Evolutionary conservation across 2,113 vertebrate species (phyloP).

Genomic region (Melospiza melodia): DNA sequence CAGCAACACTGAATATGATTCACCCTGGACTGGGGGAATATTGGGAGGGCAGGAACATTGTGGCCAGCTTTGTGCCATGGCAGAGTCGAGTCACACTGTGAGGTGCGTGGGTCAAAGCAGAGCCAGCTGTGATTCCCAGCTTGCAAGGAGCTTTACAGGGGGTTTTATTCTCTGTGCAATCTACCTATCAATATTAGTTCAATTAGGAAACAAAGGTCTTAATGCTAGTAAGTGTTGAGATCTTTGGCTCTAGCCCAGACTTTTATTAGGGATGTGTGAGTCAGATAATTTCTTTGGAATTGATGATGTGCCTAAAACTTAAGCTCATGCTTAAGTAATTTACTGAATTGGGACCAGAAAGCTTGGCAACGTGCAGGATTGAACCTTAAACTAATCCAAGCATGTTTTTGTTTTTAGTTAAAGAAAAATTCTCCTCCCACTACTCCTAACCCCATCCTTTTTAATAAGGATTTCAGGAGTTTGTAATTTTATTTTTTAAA

Average conservation of each 20-base stretch:
- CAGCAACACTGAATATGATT: constrained; percentile 45
- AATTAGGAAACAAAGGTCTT: not conserved
- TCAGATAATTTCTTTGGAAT: constrained; percentile 49
- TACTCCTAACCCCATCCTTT: not conserved
- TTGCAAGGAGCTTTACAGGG: not conserved
- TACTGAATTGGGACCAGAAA: constrained; percentile 51
- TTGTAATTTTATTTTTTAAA: not conserved
- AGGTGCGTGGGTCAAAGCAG: not conserved
- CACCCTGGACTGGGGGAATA: not conserved
- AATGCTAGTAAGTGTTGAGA: not conserved
- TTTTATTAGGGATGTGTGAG: constrained; percentile 45
- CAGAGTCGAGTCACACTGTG: not conserved
- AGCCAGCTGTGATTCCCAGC: not conserved
- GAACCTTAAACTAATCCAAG: not conserved
- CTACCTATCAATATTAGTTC: not conserved
- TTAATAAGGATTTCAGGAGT: not conserved
- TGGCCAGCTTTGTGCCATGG: not conserved
- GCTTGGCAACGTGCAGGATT: not conserved
- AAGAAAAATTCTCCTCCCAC: not conserved
- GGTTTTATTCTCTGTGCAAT: not conserved
- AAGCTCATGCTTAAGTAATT: constrained; percentile 53
- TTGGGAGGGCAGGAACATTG: not conserved
- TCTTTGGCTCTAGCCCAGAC: constrained; percentile 13
- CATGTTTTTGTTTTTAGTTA: not conserved
- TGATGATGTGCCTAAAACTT: constrained; percentile 44